Conservation (phyloP, 2,113 vertebrate species). For the Antigone vipio region DNA sequence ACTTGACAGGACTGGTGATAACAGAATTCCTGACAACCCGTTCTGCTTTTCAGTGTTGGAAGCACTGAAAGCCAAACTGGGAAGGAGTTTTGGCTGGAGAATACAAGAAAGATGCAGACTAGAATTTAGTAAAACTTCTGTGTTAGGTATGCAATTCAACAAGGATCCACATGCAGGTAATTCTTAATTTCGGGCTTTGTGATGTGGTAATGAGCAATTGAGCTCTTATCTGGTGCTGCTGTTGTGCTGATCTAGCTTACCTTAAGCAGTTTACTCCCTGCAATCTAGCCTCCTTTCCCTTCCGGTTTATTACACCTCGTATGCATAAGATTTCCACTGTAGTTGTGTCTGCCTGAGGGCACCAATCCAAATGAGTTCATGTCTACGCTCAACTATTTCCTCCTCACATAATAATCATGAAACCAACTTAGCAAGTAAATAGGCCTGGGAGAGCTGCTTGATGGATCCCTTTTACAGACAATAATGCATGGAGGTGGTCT, state of each 20-base stretch:
- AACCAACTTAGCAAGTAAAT: not conserved
- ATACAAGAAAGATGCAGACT: not conserved
- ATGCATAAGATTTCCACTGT: not conserved
- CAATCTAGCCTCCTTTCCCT: not conserved
- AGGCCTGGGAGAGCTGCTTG: not conserved
- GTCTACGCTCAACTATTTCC: not conserved
- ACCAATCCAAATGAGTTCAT: not conserved
- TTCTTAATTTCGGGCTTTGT: not conserved
- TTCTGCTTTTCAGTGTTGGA: not conserved
- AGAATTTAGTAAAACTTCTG: not conserved
- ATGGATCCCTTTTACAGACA: not conserved
- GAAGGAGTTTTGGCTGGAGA: not conserved
- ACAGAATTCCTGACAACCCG: not conserved
- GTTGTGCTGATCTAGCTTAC: not conserved
- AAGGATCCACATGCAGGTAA: not conserved
- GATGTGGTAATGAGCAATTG: not conserved
- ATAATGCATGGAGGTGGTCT: accelerated
- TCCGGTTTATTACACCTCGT: not conserved
- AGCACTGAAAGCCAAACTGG: not conserved
- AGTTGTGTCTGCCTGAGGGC: not conserved
- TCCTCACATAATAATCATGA: not conserved
- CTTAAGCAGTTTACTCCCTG: not conserved
- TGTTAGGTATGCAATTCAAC: not conserved
- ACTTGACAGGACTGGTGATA: not conserved
- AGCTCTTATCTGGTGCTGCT: not conserved